Base-by-base conservation (phyloP, 2,888 invertebrate species). In the Acleris literana region DNA sequence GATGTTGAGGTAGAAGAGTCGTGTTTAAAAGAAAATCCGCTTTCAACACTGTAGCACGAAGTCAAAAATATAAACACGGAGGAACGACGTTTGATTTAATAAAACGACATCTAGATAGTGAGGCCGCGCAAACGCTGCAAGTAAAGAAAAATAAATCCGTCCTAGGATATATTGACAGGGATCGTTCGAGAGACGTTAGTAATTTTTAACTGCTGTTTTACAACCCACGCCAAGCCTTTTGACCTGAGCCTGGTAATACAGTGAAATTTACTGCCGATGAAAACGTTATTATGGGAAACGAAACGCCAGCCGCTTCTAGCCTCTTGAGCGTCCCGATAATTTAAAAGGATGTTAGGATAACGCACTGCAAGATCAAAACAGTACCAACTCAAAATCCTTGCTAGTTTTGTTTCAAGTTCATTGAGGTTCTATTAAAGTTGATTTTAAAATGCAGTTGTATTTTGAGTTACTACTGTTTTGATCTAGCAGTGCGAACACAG, bases 191-290 rank as follows among this genome's bases (percentile, higher is more conserved):
- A 33, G 64, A 62, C 55, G 69, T 70, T 67, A 67, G 69, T 71
- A 69, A 71, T 71, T 69, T 72, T 70, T 69, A 73, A 74, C 72
- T 68, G 71, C 69, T 57, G 56, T 76, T 80, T 80, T 75, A 76
- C 69, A 69, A 68, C 73, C 66, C 67, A 73, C 58, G 68, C 62
- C 51, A 69, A 72, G 69, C 70, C 72, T 72, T 73, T 71, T 78
- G 78, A 78, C 76, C 67, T 60, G 22, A 43, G 53, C 43, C 53
- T 71, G 63, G 68, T 60, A 68, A 71, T 71, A 74, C 61, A 70
- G 58, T 72, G 63, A 69, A 73, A 77, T 78, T 76, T 77, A 80
- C 66, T 66, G 71, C 62, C 72, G 39, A 74, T 74, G 71, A 74
- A 74, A 64, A 73, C 69, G 55, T 67, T 72, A 69, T 71, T 72